Evolutionary conservation across 2,797 vertebrate species (phyloP).

Genomic region (Acanthis flammea): DNA sequence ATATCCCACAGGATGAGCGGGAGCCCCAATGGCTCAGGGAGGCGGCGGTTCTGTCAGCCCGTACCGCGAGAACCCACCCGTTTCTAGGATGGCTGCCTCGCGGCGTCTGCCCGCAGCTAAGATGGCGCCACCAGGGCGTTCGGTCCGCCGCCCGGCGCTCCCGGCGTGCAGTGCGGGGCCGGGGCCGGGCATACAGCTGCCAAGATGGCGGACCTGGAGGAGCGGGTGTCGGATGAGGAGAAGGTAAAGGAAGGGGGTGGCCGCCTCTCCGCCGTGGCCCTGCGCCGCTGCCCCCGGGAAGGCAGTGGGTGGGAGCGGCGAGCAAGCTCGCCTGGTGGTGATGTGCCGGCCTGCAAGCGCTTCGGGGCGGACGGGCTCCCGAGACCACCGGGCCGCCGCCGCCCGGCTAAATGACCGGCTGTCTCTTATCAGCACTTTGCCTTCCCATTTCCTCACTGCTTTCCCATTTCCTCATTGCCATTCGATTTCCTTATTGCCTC

Average conservation of each 20-base stretch:
- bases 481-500: background rate
- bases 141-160: background rate
- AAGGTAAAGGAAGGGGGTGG: conserved; percentile 79
- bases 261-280: rapidly evolving
- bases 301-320: background rate
- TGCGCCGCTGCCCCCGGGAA: rapidly evolving
- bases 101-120: background rate
- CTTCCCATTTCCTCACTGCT: too few relatives aligned
- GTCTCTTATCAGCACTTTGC: background rate
- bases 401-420: background rate
- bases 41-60: too few relatives aligned
- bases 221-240: conserved; percentile 92
- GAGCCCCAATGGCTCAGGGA: background rate
- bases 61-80: background rate
- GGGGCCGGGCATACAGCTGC: conserved; percentile 81
- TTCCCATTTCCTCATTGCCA: too few relatives aligned
- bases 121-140: background rate
- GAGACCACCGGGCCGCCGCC: background rate
- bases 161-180: conserved; percentile 41
- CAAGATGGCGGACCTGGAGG: conserved; percentile 96
- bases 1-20: background rate
- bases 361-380: background rate
- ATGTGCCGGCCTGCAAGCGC: too few relatives aligned
- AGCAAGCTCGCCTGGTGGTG: background rate
- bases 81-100: background rate